Evolutionary conservation across 2,113 vertebrate genomes (phyloP), one percentile per base, ranked within the genome.

Genomic region (Gobius niger): DNA sequence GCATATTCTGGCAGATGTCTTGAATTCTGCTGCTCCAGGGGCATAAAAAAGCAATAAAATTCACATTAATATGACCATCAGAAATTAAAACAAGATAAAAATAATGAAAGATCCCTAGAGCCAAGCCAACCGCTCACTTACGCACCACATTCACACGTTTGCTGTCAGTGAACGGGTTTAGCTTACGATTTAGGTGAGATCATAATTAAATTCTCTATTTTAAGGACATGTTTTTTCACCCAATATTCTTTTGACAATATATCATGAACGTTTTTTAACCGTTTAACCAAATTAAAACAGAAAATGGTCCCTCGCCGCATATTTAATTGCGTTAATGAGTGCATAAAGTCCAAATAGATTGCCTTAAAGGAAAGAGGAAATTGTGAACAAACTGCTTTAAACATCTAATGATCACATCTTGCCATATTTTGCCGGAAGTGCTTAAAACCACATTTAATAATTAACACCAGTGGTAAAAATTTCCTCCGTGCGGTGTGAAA

Each of bases 401-500:
- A 18, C 19, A 24, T n/a, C 62, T 76, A 57, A 40, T 56, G 68
- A 63, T 52, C 42, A 7, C 71, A 51, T 53, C 41, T 66, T 9
- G n/a, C 12, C 16, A 13, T 9, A 12, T 65, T 65, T 66, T 53
- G 56, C 54, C 51, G 9, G 10, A 41, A 2, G 53, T 40, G 46
- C 59, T 42, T 65, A 59, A 54, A 71, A 47, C 15, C 52, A 68
- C 19, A 76, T 64, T 34, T 4, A 63, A 67, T 60, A 12, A 65
- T 63, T 53, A 40, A 57, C 51, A 61, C 51, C 59, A 52, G 49
- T 9, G 14, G 56, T 18, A 59, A 6, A 6, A 51, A 64, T 4
- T 3, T 5, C 7, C 63, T 67, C 11, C 12, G 65, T 63, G 16
- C 42, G 24, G 11, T 73, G 56, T 65, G 63, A 76, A 73, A 65